phyloP scores from a whole-genome alignment of 2,888 invertebrate genomes.

The Chymomyza fuscimana region DNA sequence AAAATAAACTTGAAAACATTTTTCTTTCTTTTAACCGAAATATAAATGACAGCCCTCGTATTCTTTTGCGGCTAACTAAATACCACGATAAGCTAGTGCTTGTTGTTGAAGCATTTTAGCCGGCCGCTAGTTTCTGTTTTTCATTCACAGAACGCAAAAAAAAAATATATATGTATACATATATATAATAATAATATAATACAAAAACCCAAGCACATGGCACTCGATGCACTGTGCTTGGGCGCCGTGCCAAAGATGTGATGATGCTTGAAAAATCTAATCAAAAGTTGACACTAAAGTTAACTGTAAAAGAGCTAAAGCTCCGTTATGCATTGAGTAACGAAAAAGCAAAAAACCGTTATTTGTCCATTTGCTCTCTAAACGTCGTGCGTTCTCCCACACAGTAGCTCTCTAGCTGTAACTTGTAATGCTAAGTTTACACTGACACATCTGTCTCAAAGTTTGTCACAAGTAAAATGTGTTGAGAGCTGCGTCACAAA shows the following conservation, averaged over 20 bases:
- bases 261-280: neutral
- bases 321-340: neutral
- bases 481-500: no score
- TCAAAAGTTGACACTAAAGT: neutral
- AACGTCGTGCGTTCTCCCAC: neutral
- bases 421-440: neutral
- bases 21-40: no score
- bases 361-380: neutral
- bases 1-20: no score
- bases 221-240: neutral
- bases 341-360: neutral
- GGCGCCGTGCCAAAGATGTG: neutral
- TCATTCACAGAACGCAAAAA: constrained; percentile 3
- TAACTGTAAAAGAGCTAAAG: neutral
- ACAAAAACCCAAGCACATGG: neutral
- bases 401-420: neutral
- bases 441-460: no score
- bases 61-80: neutral
- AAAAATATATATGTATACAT: neutral
- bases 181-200: neutral
- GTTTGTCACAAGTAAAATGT: no score
- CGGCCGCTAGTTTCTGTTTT: neutral
- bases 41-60: no score
- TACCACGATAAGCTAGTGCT: neutral
- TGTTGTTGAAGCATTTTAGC: neutral